Base-by-base conservation (phyloP, 2,888 invertebrate genomes). In the Lasius fuliginosus region DNA sequence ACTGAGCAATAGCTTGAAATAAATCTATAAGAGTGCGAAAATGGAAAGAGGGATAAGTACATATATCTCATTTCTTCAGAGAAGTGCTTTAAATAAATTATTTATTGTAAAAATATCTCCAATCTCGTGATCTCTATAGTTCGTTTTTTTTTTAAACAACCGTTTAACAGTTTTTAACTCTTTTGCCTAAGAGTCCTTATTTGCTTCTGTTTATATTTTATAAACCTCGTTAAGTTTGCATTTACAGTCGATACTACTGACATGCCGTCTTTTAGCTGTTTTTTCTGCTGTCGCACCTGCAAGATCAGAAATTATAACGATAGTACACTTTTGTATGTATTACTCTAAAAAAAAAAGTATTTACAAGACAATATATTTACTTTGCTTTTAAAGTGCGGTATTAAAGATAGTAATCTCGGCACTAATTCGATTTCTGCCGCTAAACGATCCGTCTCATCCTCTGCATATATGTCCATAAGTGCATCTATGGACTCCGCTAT, bases 401-500 rank as follows among this genome's bases (percentile, higher is more conserved):
- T 95, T 36, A 97, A 90, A 18, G 94, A 92, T 53, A 95, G 95
- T 23, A 97, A 94, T 91, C 96, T 97, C n/a, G 96, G 96, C 2
- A 96, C 95, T 73, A 98, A 95, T 87, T 96, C 96, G 23, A 97
- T 95, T 92, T 97, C 96, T 85, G 95, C 95, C 0, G 97, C 96
- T 83, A 97, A 94, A 30, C 92, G 92, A 93, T 97, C 97, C 82
- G 97, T 96, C 92, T 97, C 97, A 92, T 98, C 98, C 92, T 97
- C 97, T 0, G 97, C 96, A 94, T 97, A 98, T 89, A 98, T 96
- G 92, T 98, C 98, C 94, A 98, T 97, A 40, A 98, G 92, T 0
- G 97, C 96, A 92, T 98, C 98, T 58, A 98, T 93, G 4, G 97
- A 96, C 95, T 98, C 98, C 0, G 97, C 97, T 53, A 97, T 95